Evolutionary conservation across 2,888 invertebrate species (phyloP).

Genomic region (Tetragonula carbonaria): DNA sequence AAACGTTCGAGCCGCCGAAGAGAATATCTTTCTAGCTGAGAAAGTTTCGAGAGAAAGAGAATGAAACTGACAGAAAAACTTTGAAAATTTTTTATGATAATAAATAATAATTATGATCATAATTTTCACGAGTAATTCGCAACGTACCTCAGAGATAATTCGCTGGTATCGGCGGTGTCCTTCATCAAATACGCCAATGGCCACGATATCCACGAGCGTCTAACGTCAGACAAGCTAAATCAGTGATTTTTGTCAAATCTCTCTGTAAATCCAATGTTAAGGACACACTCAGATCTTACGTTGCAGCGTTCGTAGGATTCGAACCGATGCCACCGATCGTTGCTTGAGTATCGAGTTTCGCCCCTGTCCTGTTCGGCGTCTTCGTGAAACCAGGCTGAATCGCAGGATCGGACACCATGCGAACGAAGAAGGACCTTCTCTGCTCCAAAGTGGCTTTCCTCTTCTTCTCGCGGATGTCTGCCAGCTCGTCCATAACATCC

Average conservation of each 20-base stretch:
- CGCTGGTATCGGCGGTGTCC: constrained; percentile 87
- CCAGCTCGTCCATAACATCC: constrained; percentile 89
- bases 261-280: background rate
- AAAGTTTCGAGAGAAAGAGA: no score
- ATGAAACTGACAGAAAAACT: no score
- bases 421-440: constrained; percentile 97
- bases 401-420: constrained; percentile 99
- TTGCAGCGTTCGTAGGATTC: constrained; percentile 70
- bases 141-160: constrained; percentile 91
- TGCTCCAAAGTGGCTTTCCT: constrained; percentile 93
- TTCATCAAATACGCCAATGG: constrained; percentile 94
- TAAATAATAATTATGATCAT: no score
- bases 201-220: constrained; percentile 96
- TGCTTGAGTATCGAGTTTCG: constrained; percentile 79
- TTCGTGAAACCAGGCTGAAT: constrained; percentile 85
- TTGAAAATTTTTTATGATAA: no score
- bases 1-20: no score
- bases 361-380: constrained; percentile 80
- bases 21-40: no score
- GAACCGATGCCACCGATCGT: constrained; percentile 79
- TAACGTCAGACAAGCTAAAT: constrained; percentile 79
- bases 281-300: constrained; percentile 47
- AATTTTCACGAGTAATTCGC: background rate
- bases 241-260: background rate
- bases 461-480: constrained; percentile 90